Base-by-base conservation (phyloP, 2,888 invertebrate genomes). In the Nematopogon swammerdamellus region DNA sequence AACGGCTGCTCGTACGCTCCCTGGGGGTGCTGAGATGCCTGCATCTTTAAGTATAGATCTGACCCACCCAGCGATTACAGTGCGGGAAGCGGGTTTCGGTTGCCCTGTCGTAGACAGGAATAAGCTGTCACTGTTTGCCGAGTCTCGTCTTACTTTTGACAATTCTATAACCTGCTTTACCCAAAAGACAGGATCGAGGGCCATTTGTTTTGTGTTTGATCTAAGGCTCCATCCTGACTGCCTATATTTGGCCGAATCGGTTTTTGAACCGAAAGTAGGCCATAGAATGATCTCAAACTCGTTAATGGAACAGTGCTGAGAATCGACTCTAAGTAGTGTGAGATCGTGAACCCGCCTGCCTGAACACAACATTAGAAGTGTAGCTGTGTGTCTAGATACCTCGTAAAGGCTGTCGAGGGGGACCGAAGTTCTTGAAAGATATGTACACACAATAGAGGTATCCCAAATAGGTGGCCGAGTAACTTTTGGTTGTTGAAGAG, bases 281-380 rank as follows among this genome's bases (percentile, higher is more conserved):
- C 25, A 25, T 8, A 25, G 25, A 25, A 25, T 25, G 8, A 25
- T 25, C 5, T 25, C 25, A 25, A 25, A 8, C 25, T 25, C 25
- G 4, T 25, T 8, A 25, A 25, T 25, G 4, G 25, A 25, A 25
- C 25, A 25, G 25, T 25, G 25, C 25, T 25, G 25, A 25, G 25
- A 25, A 25, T 25, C 25, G 8, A 6, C 25, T 25, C 25, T 25
- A 25, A 51, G 29, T 8, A 48, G 42, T n/a, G 54, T 53, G 4
- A 55, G 49, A 16, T 54, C 54, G 16, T 55, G 55, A 2, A 54
- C 44, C 6, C 55, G 44, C 48, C 52, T 47, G 3, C 55, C 55
- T 18, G 55, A 53, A 1, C 50, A 49, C 19, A 55, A 19, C 3
- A 55, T 36, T 29, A 56, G 43, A 6, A 56, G 36, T 2, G 46